Conservation (phyloP, 2,113 vertebrate genomes). For the Tetrax tetrax region DNA sequence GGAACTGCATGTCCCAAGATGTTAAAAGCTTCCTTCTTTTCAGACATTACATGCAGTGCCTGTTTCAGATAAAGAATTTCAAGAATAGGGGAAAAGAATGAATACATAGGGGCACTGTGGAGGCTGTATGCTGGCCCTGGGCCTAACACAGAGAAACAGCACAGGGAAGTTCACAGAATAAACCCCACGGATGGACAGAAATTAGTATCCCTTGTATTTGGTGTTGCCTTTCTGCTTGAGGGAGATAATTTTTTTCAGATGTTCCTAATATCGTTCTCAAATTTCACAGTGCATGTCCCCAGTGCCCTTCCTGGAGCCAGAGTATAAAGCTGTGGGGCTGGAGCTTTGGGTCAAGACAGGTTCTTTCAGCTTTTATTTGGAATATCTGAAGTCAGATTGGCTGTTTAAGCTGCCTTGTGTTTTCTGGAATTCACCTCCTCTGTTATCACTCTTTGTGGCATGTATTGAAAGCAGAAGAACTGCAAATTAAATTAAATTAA, state of each 20-base stretch:
- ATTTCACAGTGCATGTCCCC: not conserved
- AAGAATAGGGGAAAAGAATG: not conserved
- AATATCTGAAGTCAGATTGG: not conserved
- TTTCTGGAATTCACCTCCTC: not conserved
- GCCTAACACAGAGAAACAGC: not conserved
- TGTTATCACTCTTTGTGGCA: not conserved
- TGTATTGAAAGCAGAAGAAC: not conserved
- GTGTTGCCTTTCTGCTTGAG: not conserved
- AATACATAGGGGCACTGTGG: not conserved
- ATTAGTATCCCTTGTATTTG: not conserved
- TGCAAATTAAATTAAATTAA: not conserved
- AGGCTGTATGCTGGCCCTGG: not conserved
- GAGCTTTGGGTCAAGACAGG: not conserved
- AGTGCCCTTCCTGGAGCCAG: not conserved
- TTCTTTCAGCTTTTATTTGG: not conserved
- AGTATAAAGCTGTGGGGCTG: too few species aligned
- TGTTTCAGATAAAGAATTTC: not conserved
- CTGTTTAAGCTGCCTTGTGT: not conserved
- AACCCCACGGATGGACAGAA: not conserved
- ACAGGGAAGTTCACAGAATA: not conserved
- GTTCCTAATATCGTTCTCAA: not conserved
- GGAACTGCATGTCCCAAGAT: not conserved
- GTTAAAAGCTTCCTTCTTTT: not conserved
- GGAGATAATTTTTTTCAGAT: not conserved
- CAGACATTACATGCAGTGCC: not conserved